Percentiles rank a stretch among this genome's conserved stretches.
These are phyloP conservation scores for Lordiphosa andalusiaca DNA, from an alignment of 2,888 invertebrate genomes.

Conservation along the genomic window DNA sequence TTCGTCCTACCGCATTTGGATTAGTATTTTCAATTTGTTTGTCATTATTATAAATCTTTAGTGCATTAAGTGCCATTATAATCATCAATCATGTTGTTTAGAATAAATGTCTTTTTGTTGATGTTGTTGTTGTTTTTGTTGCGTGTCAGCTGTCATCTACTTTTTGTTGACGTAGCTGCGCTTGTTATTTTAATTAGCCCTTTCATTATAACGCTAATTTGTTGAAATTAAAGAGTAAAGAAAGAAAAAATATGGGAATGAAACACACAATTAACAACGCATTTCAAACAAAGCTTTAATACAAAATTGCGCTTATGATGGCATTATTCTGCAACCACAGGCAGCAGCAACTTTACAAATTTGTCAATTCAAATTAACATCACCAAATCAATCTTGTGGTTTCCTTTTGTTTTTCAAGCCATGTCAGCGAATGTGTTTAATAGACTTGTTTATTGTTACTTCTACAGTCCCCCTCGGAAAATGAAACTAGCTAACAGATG, in stretches of 20 bases:
- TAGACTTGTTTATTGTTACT: background rate
- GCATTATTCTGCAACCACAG: background rate
- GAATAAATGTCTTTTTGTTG: slow-evolving; percentile 44
- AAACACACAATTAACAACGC: slow-evolving; percentile 2
- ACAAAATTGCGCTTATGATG: slow-evolving; percentile 16
- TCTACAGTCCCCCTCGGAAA: background rate
- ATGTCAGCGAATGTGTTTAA: slow-evolving; percentile 31
- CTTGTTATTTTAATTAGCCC: slow-evolving; percentile 69
- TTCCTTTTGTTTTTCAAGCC: slow-evolving; percentile 11
- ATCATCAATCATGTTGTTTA: slow-evolving; percentile 62
- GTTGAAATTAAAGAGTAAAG: slow-evolving; percentile 34
- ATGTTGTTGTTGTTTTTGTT: slow-evolving; percentile 31
- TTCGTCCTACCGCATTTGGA: too few relatives aligned
- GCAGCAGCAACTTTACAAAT: slow-evolving; percentile 3
- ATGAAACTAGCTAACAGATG: slow-evolving; percentile 6
- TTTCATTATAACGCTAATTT: slow-evolving; percentile 68
- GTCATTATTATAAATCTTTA: slow-evolving; percentile 30
- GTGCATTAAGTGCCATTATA: slow-evolving; percentile 28
- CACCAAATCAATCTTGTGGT: slow-evolving; percentile 17
- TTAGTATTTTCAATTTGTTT: too few relatives aligned
- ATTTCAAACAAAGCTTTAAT: slow-evolving; percentile 18
- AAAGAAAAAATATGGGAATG: background rate
- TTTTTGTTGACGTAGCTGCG: slow-evolving; percentile 26
- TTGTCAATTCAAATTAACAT: slow-evolving; percentile 1
- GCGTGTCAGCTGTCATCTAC: slow-evolving; percentile 49